A percentile compares a stretch with the other conserved stretches of the same genome.
Evolutionary conservation across 2,888 invertebrate species (phyloP).

Genomic region (Lycocerus yunnanus): DNA sequence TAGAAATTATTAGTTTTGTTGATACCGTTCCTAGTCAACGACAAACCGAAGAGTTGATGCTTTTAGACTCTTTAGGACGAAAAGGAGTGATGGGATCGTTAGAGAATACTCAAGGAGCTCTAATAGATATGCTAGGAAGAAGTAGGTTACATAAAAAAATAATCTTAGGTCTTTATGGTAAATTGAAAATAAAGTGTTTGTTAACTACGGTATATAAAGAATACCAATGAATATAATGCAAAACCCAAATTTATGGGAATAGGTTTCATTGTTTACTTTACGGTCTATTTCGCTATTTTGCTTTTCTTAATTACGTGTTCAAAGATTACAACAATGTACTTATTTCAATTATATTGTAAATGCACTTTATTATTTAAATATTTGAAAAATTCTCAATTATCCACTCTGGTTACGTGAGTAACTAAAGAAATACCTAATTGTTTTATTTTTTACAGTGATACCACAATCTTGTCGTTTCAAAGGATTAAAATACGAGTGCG

Average conservation of each 20-base stretch:
- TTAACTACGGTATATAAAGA: neutral
- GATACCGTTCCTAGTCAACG: conserved; percentile 61
- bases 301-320: neutral
- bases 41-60: conserved; percentile 76
- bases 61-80: conserved; percentile 73
- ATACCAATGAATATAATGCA: neutral
- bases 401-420: no score
- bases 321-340: neutral
- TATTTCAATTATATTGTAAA: neutral
- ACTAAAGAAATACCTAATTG: no score
- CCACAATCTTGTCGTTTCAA: conserved; percentile 86
- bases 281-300: neutral
- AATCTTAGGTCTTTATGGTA: neutral
- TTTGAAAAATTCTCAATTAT: neutral
- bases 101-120: conserved; percentile 66
- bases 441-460: conserved; percentile 71
- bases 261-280: neutral
- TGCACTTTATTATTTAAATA: neutral
- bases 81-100: conserved; percentile 62
- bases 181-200: neutral
- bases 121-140: conserved; percentile 84
- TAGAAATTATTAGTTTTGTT: conserved; percentile 39
- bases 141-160: conserved; percentile 62
- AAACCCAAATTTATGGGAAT: neutral
- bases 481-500: conserved; percentile 86